phyloP scores from a whole-genome alignment of 2,888 invertebrate species.

The Drosophila emarginata region DNA sequence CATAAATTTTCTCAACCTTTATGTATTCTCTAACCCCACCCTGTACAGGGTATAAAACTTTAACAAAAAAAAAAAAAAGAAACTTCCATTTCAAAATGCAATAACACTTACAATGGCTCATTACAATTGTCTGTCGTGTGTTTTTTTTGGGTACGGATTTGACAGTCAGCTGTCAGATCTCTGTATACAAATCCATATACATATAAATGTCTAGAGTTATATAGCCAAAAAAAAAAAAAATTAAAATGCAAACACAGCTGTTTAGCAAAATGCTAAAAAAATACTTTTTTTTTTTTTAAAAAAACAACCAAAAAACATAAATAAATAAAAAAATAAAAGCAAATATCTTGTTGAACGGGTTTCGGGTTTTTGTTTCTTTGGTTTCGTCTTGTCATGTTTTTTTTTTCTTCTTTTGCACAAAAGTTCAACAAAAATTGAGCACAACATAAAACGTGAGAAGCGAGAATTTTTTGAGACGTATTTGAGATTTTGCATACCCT shows the following conservation, averaged over 20 bases:
- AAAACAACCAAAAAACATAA: constrained; percentile 13
- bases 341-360: constrained; percentile 65
- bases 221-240: constrained; percentile 2
- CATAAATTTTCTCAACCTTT: no score
- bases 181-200: constrained; percentile 36
- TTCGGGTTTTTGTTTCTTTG: constrained; percentile 34
- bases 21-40: background rate
- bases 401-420: constrained; percentile 36
- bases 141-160: constrained; percentile 10
- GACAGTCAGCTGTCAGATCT: constrained; percentile 52
- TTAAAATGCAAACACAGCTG: constrained; percentile 65
- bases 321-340: constrained; percentile 38
- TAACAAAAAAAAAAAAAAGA: constrained; percentile 27
- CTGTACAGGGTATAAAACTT: background rate
- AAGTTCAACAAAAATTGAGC: constrained; percentile 67
- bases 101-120: constrained; percentile 40
- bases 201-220: constrained; percentile 33
- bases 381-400: constrained; percentile 15
- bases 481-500: constrained; percentile 1
- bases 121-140: constrained; percentile 18
- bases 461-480: constrained; percentile 21
- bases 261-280: constrained; percentile 34
- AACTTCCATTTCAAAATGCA: constrained; percentile 59
- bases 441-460: constrained; percentile 56
- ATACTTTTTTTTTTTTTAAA: background rate